Base-by-base conservation (phyloP, 2,797 vertebrate genomes). In the Semaprochilodus insignis region DNA sequence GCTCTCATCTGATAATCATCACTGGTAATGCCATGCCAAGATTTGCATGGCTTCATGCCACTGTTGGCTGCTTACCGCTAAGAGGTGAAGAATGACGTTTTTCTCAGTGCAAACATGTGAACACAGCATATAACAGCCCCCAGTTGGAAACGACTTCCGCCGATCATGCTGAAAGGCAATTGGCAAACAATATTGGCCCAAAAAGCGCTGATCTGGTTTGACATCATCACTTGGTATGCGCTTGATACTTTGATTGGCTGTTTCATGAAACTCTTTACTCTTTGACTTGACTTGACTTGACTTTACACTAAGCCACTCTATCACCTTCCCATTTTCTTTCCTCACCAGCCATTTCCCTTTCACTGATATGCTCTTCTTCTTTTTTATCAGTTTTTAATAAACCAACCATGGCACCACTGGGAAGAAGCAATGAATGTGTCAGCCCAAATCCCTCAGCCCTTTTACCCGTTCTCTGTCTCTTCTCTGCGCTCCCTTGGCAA, bases 161-260 rank as follows among this genome's bases (percentile, higher is more conserved):
- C 8, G 40, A 44, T 44, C 5, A 10, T 44, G 40, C 40, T 44
- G 40, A 44, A 44, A 44, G 40, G 40, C 8, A 2, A 3, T 44
- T 44, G 5, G 40, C 31, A 31, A 31, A 31, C 31, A 31, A 31
- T 44, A 44, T 44, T 44, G 40, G 40, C 40, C 40, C 8, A 1
- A 6, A 44, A 10, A 6, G 8, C 5, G 36, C 40, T 44, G 40
- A 44, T 44, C 40, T 13, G 0, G 44, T 48, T 48, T 13, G 11
- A 10, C 6, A 8, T 2, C 44, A 48, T 48, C 44, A 48, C 11
- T 2, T 48, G 44, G 44, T 48, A 13, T 48, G 1, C 14, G 74
- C 79, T 82, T 72, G n/a, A 77, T 74, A 75, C 77, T 86, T 83
- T 72, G 62, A 59, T 73, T 54, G 2, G 52, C 15, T 19, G 15